Evolutionary conservation across 1,140 invertebrate genomes (phyloP), one percentile per base, ranked within the genome.

Genomic region (Dreissena rostriformis): DNA sequence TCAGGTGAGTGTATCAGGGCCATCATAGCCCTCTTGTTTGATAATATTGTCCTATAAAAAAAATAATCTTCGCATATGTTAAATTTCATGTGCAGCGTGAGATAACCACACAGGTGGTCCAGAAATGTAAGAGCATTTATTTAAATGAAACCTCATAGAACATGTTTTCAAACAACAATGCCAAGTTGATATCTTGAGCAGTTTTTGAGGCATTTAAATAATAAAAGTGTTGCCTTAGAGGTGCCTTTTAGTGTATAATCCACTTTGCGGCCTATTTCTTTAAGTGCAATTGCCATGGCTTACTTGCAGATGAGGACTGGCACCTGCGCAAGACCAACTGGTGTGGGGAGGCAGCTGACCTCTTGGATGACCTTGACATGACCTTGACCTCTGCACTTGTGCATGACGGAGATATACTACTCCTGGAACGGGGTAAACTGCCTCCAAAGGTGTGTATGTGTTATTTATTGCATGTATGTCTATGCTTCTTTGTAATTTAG

Each of bases 241-340:
- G n/a, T n/a, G n/a, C n/a, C n/a, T n/a, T n/a, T n/a, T n/a, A 39
- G 8, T 39, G 39, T 39, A 39, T 39, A 39, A 39, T 39, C 8
- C 4, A 8, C 8, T 8, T 5, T 2, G 2, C 39, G 8, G 39
- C 39, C 39, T 39, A 39, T 39, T 39, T 39, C 39, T 39, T 39
- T 39, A 63, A 26, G 61, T 5, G 22, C 15, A 39, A 8, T 39
- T 39, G 39, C 2, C 39, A 39, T 39, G 8, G 2, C 61, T 28
- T 66, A n/a, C 78, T 73, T 55, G 15, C 65, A 92, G 91, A 86
- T 51, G 85, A 81, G 26, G 82, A 90, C 5, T 93, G 92, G 92
- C 91, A 93, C 87, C 65, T 93, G 19, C 85, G 92, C 4, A 91
- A 89, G 68, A 91, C 91, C 0, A 91, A 92, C 73, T 92, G 91